Evolutionary conservation across 2,888 invertebrate genomes (phyloP).

Genomic region (Amorpha juglandis): DNA sequence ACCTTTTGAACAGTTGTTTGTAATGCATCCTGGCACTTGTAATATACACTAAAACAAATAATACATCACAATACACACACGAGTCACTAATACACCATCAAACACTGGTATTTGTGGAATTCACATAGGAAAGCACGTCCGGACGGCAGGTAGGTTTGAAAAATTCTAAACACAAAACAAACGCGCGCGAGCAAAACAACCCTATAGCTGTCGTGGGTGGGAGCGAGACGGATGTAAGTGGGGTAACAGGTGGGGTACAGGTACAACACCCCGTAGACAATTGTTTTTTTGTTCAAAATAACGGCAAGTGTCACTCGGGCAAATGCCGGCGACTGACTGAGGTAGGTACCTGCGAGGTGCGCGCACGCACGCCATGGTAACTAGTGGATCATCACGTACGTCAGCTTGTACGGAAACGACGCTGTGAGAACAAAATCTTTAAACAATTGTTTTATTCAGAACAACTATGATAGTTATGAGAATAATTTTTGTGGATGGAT

Average conservation of each 20-base stretch:
- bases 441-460: constrained; percentile 16
- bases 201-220: constrained; percentile 48
- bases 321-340: constrained; percentile 55
- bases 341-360: constrained; percentile 42
- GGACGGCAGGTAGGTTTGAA: constrained; percentile 58
- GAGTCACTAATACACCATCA: constrained; percentile 34
- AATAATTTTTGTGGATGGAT: neutral
- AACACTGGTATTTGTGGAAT: constrained; percentile 38
- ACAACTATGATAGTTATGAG: constrained; percentile 5
- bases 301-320: constrained; percentile 54
- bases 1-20: constrained; percentile 79
- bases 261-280: constrained; percentile 31
- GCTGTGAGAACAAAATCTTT: constrained; percentile 16
- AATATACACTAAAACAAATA: constrained; percentile 45
- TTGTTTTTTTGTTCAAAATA: constrained; percentile 25
- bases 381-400: constrained; percentile 9
- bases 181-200: constrained; percentile 45
- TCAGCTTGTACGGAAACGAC: constrained; percentile 19
- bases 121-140: constrained; percentile 54
- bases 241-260: constrained; percentile 46
- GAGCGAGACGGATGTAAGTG: constrained; percentile 54
- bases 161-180: constrained; percentile 65
- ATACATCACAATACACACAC: constrained; percentile 55
- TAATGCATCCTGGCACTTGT: constrained; percentile 71
- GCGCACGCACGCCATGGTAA: constrained; percentile 22